Evolutionary conservation across 2,113 vertebrate genomes (phyloP).

Genomic region (Lamprologus sp.): DNA sequence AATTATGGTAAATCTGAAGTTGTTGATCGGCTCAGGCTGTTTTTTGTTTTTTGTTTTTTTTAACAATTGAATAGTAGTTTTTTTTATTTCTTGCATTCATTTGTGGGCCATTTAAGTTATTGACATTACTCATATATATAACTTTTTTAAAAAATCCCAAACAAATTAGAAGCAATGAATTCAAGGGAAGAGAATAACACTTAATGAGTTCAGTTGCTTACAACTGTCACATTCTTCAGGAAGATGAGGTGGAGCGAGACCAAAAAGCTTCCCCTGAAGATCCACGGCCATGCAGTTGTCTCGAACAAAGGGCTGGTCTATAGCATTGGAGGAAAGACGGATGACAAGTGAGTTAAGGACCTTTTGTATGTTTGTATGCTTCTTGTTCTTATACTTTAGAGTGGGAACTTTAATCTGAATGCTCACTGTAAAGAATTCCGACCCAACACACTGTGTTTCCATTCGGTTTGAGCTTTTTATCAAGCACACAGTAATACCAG

Average conservation of each 20-base stretch:
- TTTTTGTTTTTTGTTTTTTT: accelerated
- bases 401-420: not conserved
- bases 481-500: not conserved
- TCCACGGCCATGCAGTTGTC: constrained; percentile 89
- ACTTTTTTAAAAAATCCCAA: accelerated
- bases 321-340: constrained; percentile 96
- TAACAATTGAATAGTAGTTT: not conserved
- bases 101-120: not conserved
- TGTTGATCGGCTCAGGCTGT: not conserved
- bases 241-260: constrained; percentile 88
- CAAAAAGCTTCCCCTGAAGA: constrained; percentile 86
- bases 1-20: not conserved
- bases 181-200: not conserved
- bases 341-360: constrained; percentile 87
- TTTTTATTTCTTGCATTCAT: not conserved
- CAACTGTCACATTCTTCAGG: constrained; percentile 53
- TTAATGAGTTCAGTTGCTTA: not conserved
- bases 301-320: constrained; percentile 90
- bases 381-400: not conserved
- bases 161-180: not conserved
- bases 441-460: not conserved
- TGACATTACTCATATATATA: not conserved
- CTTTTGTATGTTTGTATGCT: not conserved
- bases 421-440: not conserved
- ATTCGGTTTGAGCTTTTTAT: not conserved